Conservation (phyloP, 2,113 vertebrate species). For the Hydropotes inermis region DNA sequence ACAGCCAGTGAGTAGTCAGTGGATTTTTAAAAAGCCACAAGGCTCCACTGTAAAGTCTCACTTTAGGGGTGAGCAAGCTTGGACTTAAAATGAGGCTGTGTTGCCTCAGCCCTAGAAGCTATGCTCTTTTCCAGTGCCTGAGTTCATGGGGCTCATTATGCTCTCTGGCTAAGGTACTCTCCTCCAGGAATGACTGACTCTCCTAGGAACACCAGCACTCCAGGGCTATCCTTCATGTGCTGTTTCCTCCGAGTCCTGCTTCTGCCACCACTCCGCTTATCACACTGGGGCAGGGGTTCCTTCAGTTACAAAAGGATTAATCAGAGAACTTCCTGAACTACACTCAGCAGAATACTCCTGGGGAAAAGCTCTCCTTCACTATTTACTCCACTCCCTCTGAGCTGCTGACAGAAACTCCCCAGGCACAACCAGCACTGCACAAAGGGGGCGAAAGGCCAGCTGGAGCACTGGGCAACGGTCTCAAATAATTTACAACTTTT, state of each 20-base stretch:
- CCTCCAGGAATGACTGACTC: not conserved
- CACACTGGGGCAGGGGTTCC: not conserved
- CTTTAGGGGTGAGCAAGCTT: not conserved
- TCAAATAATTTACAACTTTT: not conserved
- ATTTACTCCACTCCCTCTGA: not conserved
- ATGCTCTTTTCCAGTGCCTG: not conserved
- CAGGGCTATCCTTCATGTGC: fast-evolving
- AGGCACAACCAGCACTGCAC: not conserved
- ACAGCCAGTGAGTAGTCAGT: fast-evolving
- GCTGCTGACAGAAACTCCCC: not conserved
- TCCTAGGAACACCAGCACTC: not conserved
- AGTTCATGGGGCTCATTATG: fast-evolving
- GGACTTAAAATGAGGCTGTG: not conserved
- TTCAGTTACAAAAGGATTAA: not conserved
- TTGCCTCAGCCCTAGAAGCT: not conserved
- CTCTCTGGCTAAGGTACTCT: not conserved
- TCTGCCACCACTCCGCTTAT: not conserved
- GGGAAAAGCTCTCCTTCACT: not conserved
- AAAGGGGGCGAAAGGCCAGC: not conserved
- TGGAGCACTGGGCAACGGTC: not conserved
- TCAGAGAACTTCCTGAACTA: not conserved
- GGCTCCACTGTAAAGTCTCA: not conserved
- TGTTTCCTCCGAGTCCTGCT: not conserved
- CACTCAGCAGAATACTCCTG: not conserved
- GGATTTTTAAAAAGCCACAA: not conserved